Percentiles rank a stretch among this genome's conserved stretches.
Evolutionary conservation across 2,797 vertebrate species (phyloP).

Genomic region (Micromesistius poutassou): DNA sequence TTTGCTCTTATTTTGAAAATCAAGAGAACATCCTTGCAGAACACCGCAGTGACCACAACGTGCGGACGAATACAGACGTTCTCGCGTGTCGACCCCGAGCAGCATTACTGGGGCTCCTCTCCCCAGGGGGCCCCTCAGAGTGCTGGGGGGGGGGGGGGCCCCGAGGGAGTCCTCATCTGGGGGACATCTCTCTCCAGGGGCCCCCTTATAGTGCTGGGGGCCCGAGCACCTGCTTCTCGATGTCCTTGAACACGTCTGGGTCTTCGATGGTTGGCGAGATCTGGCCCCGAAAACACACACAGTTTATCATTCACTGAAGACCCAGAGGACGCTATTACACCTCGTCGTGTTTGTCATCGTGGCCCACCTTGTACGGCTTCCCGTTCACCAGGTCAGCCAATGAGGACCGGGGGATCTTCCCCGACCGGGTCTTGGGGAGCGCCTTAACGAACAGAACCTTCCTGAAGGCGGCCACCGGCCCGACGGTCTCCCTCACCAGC

Average conservation of each 20-base stretch:
- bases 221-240: slow-evolving; percentile 74
- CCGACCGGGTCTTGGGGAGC: slow-evolving; percentile 92
- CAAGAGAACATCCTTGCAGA: background rate
- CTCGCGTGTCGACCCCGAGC: background rate
- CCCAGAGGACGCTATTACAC: too few species aligned
- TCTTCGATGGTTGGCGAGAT: slow-evolving; percentile 92
- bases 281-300: slow-evolving; percentile 63
- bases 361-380: slow-evolving; percentile 84
- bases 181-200: too few species aligned
- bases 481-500: slow-evolving; percentile 81
- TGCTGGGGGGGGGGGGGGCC: too few species aligned
- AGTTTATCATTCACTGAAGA: background rate
- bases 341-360: background rate
- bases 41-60: background rate
- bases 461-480: slow-evolving; percentile 89
- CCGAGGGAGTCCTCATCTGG: too few species aligned
- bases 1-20: background rate
- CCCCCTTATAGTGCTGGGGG: too few species aligned
- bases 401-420: slow-evolving; percentile 90
- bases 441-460: slow-evolving; percentile 82
- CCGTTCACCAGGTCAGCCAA: slow-evolving; percentile 84
- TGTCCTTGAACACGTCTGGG: slow-evolving; percentile 80
- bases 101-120: background rate
- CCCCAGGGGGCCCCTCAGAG: background rate
- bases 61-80: background rate